These are phyloP conservation scores for Liodrosophila aerea DNA, from an alignment of 2,888 invertebrate species.

Conservation along the genomic window DNA sequence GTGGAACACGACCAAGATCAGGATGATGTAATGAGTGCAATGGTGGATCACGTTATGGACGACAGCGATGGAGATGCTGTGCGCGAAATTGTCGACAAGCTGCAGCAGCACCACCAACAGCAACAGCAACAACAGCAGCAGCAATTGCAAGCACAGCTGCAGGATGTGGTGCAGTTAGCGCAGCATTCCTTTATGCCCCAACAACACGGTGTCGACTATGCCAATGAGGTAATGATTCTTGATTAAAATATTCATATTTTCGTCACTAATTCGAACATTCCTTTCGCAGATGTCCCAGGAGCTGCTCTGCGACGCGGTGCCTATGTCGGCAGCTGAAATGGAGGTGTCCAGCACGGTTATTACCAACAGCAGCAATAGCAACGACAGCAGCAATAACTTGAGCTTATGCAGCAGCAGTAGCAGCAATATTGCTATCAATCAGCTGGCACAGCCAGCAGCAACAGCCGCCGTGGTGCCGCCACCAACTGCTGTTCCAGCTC, in stretches of 20 bases:
- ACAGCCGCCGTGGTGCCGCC: slow-evolving; percentile 17
- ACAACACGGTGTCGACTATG: slow-evolving; percentile 54
- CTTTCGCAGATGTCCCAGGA: slow-evolving; percentile 82
- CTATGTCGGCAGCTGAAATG: slow-evolving; percentile 85
- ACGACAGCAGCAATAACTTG: slow-evolving; percentile 79
- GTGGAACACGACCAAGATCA: slow-evolving; percentile 29
- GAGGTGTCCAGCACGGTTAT: slow-evolving; percentile 85
- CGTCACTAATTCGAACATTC: too few species aligned
- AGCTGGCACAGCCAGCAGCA: slow-evolving; percentile 51
- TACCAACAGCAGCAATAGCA: slow-evolving; percentile 80
- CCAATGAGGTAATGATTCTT: slow-evolving; percentile 57
- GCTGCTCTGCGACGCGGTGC: slow-evolving; percentile 85
- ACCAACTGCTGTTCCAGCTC: slow-evolving; percentile 45
- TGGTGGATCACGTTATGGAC: slow-evolving; percentile 56
- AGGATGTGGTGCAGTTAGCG: slow-evolving; percentile 58
- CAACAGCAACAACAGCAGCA: slow-evolving; percentile 53
- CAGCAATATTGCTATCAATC: slow-evolving; percentile 52
- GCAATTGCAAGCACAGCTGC: slow-evolving; percentile 52
- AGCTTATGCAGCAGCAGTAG: slow-evolving; percentile 75
- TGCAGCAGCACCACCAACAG: slow-evolving; percentile 65
- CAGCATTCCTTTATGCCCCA: slow-evolving; percentile 66
- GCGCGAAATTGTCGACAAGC: slow-evolving; percentile 77
- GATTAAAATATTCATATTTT: neutral
- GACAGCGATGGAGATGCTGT: slow-evolving; percentile 68
- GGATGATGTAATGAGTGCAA: slow-evolving; percentile 48